Conservation (phyloP, 1,140 invertebrate species). For the Anadara kagoshimensis region DNA sequence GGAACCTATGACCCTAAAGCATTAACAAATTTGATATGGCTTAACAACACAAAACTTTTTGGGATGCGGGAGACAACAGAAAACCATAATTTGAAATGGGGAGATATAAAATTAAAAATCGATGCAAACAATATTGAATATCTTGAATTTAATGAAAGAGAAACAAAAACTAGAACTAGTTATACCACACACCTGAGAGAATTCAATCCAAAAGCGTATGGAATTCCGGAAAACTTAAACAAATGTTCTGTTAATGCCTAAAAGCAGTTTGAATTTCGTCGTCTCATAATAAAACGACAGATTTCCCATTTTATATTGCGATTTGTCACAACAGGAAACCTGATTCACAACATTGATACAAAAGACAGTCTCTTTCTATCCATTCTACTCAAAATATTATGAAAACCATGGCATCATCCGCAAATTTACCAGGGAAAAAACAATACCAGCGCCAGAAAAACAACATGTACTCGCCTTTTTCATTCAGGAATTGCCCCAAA, state of each 20-base stretch:
- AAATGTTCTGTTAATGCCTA: neutral
- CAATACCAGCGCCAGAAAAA: constrained; percentile 6
- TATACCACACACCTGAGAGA: neutral
- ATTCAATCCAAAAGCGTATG: neutral
- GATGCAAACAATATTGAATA: neutral
- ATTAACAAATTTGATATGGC: neutral
- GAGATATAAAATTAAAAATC: neutral
- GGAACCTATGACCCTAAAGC: neutral
- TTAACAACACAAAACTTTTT: neutral
- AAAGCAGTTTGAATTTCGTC: neutral
- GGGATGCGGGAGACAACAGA: neutral
- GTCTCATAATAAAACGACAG: neutral
- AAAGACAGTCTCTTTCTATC: neutral
- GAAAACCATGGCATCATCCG: neutral
- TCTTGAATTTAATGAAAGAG: neutral
- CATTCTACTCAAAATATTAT: neutral
- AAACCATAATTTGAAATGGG: neutral
- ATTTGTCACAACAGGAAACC: constrained; percentile 9
- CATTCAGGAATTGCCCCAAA: constrained; percentile 11
- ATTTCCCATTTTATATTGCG: neutral
- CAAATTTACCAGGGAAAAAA: constrained; percentile 13
- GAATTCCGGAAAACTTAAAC: neutral
- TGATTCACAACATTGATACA: neutral
- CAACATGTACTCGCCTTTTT: neutral
- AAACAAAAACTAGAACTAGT: neutral